Evolutionary conservation across 2,797 vertebrate genomes (phyloP), one percentile per base, ranked within the genome.

Genomic region (Propithecus deckenii): DNA sequence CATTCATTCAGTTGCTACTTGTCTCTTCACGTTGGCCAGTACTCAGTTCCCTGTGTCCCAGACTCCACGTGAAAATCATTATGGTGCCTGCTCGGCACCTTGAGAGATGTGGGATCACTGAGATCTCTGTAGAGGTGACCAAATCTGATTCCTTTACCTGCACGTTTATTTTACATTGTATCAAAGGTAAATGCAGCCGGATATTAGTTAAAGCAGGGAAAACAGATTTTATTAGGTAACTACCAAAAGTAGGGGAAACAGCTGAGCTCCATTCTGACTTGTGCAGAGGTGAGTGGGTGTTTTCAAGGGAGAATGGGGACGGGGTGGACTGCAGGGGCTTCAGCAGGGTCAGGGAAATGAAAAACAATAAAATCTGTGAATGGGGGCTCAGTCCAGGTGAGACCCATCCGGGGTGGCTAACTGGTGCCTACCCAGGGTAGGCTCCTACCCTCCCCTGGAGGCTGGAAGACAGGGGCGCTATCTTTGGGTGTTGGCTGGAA

Each of bases 1-100:
- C 63, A 1, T 52, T 20, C n/a, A 9, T 15, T 52, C 8, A 18
- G 2, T 20, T 46, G 65, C 86, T 10, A 28, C 61, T 52, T 32
- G 7, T 32, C 3, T 28, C 14, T n/a, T 17, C 15, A 0, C 2
- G 0, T 10, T 13, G 80, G 57, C n/a, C 32, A 1, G 13, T 30
- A 0, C 28, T 50, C 2, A 0, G 25, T 35, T 61, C 75, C 25
- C 15, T 22, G 75, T 48, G 38, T 65, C 80, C 59, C 20, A 0
- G 72, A 32, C 57, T 4, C 38, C 32, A 28, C 20, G 4, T 0
- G 12, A 35, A 52, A 71, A 63, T 35, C 11, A n/a, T 17, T 4
- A 2, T 17, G 50, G 23, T 8, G 1, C 43, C 76, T 12, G 52
- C 86, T 30, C 32, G 4, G 72, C 25, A 1, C 30, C 78, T 30